Percentiles rank a stretch among this genome's conserved stretches.
Conservation (phyloP, 1,140 invertebrate genomes). For the Cotesia chilonis region DNA sequence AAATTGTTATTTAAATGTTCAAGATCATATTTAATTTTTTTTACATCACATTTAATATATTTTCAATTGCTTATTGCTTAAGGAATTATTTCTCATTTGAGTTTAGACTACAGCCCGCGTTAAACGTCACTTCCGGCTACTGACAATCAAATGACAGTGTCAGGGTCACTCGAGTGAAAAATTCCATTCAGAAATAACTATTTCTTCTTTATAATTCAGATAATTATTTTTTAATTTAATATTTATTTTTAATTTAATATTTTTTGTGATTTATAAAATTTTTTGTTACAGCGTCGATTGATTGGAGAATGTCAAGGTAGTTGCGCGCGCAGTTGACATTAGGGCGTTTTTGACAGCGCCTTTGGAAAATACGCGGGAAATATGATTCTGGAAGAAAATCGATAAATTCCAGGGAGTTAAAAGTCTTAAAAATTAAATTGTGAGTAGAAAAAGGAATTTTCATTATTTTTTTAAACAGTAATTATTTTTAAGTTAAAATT, state of each 20-base stretch:
- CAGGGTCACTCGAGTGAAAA: slow-evolving; percentile 9
- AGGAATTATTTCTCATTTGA: background rate
- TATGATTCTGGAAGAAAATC: slow-evolving; percentile 17
- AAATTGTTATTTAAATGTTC: slow-evolving; percentile 7
- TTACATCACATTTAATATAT: background rate
- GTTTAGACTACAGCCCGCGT: background rate
- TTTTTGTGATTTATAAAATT: background rate
- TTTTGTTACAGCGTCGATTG: too few relatives aligned
- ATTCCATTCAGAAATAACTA: background rate
- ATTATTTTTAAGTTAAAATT: too few relatives aligned
- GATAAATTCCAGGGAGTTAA: slow-evolving; percentile 16
- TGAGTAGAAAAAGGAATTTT: too few relatives aligned
- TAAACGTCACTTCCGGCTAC: slow-evolving; percentile 28
- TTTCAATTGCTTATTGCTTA: background rate
- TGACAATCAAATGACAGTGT: slow-evolving; percentile 25
- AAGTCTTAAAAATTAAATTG: background rate
- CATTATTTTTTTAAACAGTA: too few relatives aligned
- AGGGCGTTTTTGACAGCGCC: background rate
- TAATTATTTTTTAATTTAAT: slow-evolving; percentile 7
- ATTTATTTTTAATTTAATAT: slow-evolving; percentile 3
- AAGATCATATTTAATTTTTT: slow-evolving; percentile 2
- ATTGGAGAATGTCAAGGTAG: background rate
- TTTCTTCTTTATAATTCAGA: background rate
- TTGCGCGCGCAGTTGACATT: background rate
- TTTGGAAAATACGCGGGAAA: slow-evolving; percentile 9